Evolutionary conservation across 2,888 invertebrate genomes (phyloP).

Genomic region (Taphrorychus bicolor): DNA sequence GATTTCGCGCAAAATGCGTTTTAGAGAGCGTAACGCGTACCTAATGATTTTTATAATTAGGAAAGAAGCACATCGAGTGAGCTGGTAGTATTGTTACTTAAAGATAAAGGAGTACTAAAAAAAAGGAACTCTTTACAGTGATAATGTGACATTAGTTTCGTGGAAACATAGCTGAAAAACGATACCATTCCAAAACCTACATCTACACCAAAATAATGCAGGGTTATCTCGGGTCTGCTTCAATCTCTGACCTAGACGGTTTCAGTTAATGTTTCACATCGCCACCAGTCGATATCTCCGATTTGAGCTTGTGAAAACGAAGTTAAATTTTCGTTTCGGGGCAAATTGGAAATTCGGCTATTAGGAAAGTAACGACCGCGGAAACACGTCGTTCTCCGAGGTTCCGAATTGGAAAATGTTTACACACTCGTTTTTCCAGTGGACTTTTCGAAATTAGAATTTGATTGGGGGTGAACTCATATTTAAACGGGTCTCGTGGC

Average conservation of each 20-base stretch:
- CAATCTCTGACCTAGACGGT: neutral
- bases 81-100: too few species aligned
- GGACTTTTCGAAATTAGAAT: slow-evolving; percentile 4
- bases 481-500: neutral
- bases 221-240: neutral
- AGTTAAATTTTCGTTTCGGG: slow-evolving; percentile 28
- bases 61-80: too few species aligned
- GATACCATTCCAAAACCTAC: too few species aligned
- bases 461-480: neutral
- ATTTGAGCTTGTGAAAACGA: slow-evolving; percentile 11
- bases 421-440: neutral
- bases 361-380: slow-evolving; percentile 24
- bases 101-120: too few species aligned
- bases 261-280: neutral
- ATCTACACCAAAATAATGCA: too few species aligned
- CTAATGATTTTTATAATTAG: too few species aligned
- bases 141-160: too few species aligned
- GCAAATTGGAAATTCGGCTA: slow-evolving; percentile 30
- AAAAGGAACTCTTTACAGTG: too few species aligned
- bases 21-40: too few species aligned
- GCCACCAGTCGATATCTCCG: neutral
- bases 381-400: slow-evolving; percentile 5
- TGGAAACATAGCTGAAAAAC: too few species aligned
- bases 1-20: too few species aligned
- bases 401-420: slow-evolving; percentile 24